A percentile compares a stretch with the other conserved stretches of the same genome.
These are phyloP conservation scores for Cataglyphis rosenhaueri DNA, from an alignment of 2,888 invertebrate genomes.

Conservation along the genomic window DNA sequence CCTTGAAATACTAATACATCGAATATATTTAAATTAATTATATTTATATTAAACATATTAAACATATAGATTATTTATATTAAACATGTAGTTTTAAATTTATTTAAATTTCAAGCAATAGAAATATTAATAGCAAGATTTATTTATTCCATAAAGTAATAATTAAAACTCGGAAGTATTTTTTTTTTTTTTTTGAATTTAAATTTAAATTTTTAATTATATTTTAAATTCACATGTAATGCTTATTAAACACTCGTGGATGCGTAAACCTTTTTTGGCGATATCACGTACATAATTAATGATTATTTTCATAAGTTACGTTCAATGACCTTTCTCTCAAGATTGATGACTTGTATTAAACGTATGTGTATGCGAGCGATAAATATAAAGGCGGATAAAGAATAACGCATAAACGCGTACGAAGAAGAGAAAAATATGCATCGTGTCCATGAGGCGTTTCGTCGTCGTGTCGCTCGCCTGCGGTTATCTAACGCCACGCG, in stretches of 20 bases:
- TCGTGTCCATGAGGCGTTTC: background rate
- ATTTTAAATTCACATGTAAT: background rate
- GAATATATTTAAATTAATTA: background rate
- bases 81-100: background rate
- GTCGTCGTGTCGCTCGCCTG: slow-evolving; percentile 15
- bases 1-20: background rate
- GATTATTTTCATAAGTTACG: slow-evolving; percentile 4
- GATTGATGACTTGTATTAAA: background rate
- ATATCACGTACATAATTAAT: background rate
- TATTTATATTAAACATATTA: too few relatives aligned
- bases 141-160: background rate
- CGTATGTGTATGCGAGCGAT: background rate
- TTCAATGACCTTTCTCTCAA: background rate
- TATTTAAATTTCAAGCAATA: background rate
- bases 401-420: background rate
- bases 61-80: background rate
- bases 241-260: background rate
- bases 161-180: background rate
- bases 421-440: background rate
- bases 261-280: background rate
- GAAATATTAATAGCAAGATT: background rate
- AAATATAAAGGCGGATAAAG: slow-evolving; percentile 22
- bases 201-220: background rate
- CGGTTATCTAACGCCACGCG: slow-evolving; percentile 45
- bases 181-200: background rate